phyloP scores from a whole-genome alignment of 2,888 invertebrate species.

The Lasioglossum marginatum region DNA sequence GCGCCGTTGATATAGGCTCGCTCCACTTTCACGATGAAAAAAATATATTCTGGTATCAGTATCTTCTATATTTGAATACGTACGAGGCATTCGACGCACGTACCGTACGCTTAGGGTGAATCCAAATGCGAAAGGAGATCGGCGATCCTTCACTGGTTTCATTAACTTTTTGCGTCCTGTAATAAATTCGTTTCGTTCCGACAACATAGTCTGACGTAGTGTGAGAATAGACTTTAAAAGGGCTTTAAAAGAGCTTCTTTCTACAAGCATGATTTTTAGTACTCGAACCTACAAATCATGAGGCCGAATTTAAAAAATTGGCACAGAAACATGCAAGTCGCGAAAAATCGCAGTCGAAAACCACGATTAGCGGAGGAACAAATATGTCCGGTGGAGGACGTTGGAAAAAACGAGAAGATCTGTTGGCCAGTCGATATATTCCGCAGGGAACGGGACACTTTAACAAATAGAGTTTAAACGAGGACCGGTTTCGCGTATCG shows the following conservation, averaged over 20 bases:
- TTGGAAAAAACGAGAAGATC: background rate
- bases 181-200: background rate
- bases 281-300: too few species aligned
- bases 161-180: background rate
- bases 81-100: background rate
- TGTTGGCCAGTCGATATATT: background rate
- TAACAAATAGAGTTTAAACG: conserved; percentile 12
- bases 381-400: background rate
- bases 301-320: background rate
- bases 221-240: too few species aligned
- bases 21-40: background rate
- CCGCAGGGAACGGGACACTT: background rate
- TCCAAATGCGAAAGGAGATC: conserved; percentile 7
- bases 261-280: too few species aligned
- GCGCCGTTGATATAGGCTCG: background rate
- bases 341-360: background rate
- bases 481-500: conserved; percentile 25
- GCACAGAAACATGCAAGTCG: background rate
- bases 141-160: conserved; percentile 5
- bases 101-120: background rate
- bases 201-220: background rate
- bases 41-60: conserved; percentile 11
- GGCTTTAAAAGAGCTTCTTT: too few species aligned
- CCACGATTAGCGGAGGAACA: background rate
- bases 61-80: conserved; percentile 6